A percentile compares a stretch with the other conserved stretches of the same genome.
phyloP scores from a whole-genome alignment of 2,888 invertebrate genomes.

The Drosophila nr. medialis region DNA sequence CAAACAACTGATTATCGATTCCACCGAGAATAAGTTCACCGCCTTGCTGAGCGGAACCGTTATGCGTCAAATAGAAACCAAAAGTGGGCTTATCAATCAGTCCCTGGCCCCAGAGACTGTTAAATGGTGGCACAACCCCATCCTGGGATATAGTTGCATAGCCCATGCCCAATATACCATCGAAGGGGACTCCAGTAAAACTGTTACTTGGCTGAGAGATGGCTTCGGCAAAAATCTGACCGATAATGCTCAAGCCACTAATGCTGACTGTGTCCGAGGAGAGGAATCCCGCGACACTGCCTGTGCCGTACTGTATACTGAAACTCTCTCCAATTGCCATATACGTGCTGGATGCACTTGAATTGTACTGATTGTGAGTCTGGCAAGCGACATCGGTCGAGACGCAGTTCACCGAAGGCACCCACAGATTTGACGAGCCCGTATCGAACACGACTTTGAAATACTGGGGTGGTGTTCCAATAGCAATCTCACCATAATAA shows the following conservation, averaged over 20 bases:
- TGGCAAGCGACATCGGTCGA: slow-evolving; percentile 95
- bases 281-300: slow-evolving; percentile 97
- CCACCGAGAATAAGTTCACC: slow-evolving; percentile 97
- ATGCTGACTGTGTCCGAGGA: slow-evolving; percentile 92
- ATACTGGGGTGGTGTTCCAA: slow-evolving; percentile 95
- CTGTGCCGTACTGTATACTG: slow-evolving; percentile 97
- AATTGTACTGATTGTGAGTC: slow-evolving; percentile 98
- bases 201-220: slow-evolving; percentile 95
- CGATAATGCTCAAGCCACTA: slow-evolving; percentile 89
- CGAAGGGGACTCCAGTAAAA: slow-evolving; percentile 98
- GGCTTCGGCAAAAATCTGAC: slow-evolving; percentile 97
- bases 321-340: slow-evolving; percentile 94
- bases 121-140: slow-evolving; percentile 94
- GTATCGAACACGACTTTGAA: slow-evolving; percentile 97
- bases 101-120: slow-evolving; percentile 94
- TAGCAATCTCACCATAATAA: slow-evolving; percentile 95
- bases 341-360: slow-evolving; percentile 92
- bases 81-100: slow-evolving; percentile 90
- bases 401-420: slow-evolving; percentile 97
- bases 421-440: slow-evolving; percentile 99
- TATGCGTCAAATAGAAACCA: slow-evolving; percentile 94
- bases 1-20: slow-evolving; percentile 94
- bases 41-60: slow-evolving; percentile 89
- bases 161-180: slow-evolving; percentile 98
- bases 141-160: slow-evolving; percentile 94